phyloP scores from a whole-genome alignment of 2,888 invertebrate genomes.

The Reticulitermes lucifugus region DNA sequence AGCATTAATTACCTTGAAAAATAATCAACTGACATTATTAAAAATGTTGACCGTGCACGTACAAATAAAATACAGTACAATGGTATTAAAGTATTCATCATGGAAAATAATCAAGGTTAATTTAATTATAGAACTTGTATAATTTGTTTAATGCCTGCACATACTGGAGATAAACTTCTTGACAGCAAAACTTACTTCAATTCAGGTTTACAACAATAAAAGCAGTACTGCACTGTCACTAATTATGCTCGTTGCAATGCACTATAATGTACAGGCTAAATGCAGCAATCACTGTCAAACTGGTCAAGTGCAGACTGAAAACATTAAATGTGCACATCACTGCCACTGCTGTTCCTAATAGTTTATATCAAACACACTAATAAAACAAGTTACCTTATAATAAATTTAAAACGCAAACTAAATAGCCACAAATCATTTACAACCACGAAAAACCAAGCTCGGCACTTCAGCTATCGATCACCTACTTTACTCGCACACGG shows the following conservation, averaged over 20 bases:
- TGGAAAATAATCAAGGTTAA: not conserved
- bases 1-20: too few relatives aligned
- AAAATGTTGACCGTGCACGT: not conserved
- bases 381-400: not conserved
- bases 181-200: not conserved
- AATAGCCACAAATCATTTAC: not conserved
- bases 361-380: not conserved
- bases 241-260: not conserved
- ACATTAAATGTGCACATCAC: not conserved
- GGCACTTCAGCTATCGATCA: slow-evolving; percentile 48
- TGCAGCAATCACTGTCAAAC: not conserved
- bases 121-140: not conserved
- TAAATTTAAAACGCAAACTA: not conserved
- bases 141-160: not conserved
- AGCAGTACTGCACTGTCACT: not conserved
- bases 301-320: not conserved
- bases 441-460: slow-evolving; percentile 15
- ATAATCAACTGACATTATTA: not conserved
- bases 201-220: not conserved
- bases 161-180: not conserved
- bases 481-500: slow-evolving; percentile 25
- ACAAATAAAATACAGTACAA: not conserved
- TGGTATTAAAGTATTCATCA: not conserved
- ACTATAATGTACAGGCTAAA: not conserved
- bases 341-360: not conserved